Evolutionary conservation across 2,888 invertebrate genomes (phyloP).

Genomic region (Allolobophora icterica): DNA sequence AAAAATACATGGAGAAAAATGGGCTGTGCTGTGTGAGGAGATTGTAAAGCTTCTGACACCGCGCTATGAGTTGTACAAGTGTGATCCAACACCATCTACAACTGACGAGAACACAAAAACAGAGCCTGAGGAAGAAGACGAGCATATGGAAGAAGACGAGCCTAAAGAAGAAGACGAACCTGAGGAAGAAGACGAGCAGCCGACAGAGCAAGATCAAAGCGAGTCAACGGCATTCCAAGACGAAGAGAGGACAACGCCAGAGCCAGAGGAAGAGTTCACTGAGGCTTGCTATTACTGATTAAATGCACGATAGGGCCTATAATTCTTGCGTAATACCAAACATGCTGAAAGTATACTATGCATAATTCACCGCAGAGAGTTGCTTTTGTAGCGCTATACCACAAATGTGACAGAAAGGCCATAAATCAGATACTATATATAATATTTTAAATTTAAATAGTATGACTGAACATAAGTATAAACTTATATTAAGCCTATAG

Average conservation of each 20-base stretch:
- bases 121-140: not conserved
- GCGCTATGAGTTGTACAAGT: not conserved
- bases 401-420: too few relatives aligned
- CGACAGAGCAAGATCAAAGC: not conserved
- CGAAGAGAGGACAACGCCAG: not conserved
- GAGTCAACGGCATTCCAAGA: not conserved
- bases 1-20: not conserved
- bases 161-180: not conserved
- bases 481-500: too few relatives aligned
- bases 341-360: too few relatives aligned
- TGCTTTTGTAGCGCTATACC: too few relatives aligned
- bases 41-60: not conserved
- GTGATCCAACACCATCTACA: not conserved
- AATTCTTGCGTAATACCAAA: too few relatives aligned
- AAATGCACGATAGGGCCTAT: too few relatives aligned
- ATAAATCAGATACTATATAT: too few relatives aligned
- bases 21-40: slow-evolving; percentile 4
- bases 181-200: not conserved
- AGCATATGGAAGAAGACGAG: not conserved
- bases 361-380: too few relatives aligned
- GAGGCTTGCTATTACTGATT: too few relatives aligned
- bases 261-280: not conserved
- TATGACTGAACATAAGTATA: too few relatives aligned
- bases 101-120: not conserved
- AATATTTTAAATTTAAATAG: too few relatives aligned